phyloP scores from a whole-genome alignment of 2,113 vertebrate genomes.

The Corydoras maculifer region DNA sequence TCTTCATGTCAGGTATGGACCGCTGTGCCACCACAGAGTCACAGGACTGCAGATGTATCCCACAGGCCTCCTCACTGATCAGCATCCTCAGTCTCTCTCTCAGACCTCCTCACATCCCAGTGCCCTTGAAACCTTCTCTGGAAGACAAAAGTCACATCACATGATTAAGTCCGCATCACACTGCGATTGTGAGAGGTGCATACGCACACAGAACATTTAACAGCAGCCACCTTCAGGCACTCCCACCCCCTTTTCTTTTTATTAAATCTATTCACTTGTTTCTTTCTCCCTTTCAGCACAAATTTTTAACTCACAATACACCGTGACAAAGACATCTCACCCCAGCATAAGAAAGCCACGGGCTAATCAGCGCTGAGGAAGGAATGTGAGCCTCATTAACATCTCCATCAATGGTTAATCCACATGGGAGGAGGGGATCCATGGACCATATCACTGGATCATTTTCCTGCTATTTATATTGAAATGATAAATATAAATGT shows the following conservation, averaged over 20 bases:
- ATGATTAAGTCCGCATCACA: neutral
- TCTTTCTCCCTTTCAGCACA: conserved; percentile 54
- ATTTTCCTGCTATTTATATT: conserved; percentile 38
- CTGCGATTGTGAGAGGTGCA: conserved; percentile 56
- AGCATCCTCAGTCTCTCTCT: conserved; percentile 17
- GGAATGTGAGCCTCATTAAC: conserved; percentile 78
- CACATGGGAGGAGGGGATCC: conserved; percentile 62
- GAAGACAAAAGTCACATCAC: conserved; percentile 32
- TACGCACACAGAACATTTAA: conserved; percentile 56
- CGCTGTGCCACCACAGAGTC: no score
- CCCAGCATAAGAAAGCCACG: conserved; percentile 71
- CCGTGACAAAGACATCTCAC: conserved; percentile 82
- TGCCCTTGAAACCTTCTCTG: conserved; percentile 45
- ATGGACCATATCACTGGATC: conserved; percentile 49
- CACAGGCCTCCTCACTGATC: conserved; percentile 36
- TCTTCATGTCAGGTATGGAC: no score
- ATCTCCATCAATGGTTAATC: conserved; percentile 80
- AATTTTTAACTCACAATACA: conserved; percentile 72
- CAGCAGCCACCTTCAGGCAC: conserved; percentile 50
- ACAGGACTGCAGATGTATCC: no score
- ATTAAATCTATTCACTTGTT: conserved; percentile 32
- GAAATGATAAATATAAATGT: no score
- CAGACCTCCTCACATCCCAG: conserved; percentile 53
- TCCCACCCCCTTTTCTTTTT: conserved; percentile 21
- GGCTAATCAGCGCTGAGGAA: conserved; percentile 62